Conservation (phyloP, 2,888 invertebrate species). For the Lysandra bellargus region DNA sequence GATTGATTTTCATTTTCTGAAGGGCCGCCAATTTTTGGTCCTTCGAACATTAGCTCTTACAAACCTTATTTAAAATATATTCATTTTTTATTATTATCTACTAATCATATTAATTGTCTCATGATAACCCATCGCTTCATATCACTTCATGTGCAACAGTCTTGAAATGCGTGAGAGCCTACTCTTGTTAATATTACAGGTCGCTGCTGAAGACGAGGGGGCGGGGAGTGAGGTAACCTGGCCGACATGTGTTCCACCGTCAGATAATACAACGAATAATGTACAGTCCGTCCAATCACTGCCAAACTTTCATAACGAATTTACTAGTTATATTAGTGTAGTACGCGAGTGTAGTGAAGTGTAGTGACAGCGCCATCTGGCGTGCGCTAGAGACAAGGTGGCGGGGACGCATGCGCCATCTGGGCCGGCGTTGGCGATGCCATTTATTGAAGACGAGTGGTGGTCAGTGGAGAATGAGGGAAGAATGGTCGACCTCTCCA, state of each 20-base stretch:
- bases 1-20: too few species aligned
- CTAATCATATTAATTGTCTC: neutral
- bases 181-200: constrained; percentile 67
- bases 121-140: neutral
- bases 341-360: constrained; percentile 55
- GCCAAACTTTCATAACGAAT: constrained; percentile 76
- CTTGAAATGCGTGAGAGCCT: constrained; percentile 75
- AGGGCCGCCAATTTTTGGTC: too few species aligned
- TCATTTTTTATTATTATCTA: too few species aligned
- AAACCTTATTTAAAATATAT: too few species aligned
- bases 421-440: constrained; percentile 89
- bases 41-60: too few species aligned
- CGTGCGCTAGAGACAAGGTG: constrained; percentile 75
- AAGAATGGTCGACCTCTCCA: constrained; percentile 94
- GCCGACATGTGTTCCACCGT: constrained; percentile 70
- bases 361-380: constrained; percentile 62
- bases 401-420: constrained; percentile 83
- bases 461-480: constrained; percentile 98
- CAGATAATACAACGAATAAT: constrained; percentile 71
- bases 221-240: constrained; percentile 76
- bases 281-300: constrained; percentile 76
- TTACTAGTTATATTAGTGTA: constrained; percentile 65
- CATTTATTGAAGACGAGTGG: constrained; percentile 97
- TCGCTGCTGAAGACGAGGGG: constrained; percentile 74
- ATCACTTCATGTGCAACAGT: neutral